A percentile compares a stretch with the other conserved stretches of the same genome.
These are phyloP conservation scores for Drosophila tristis DNA, from an alignment of 1,140 invertebrate genomes.

Conservation along the genomic window DNA sequence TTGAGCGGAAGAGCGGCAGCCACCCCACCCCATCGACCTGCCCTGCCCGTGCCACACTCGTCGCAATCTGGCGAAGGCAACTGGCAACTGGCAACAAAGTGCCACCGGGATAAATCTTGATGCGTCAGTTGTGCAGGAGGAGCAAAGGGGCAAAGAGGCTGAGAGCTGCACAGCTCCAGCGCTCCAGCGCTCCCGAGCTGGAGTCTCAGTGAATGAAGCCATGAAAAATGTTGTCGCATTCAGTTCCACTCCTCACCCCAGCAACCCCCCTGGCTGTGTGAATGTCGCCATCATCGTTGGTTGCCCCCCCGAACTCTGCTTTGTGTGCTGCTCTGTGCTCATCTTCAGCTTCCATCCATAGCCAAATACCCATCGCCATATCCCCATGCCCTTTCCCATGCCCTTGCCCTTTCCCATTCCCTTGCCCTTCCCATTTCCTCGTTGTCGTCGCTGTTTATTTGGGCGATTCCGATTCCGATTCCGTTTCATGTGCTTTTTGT, in stretches of 20 bases:
- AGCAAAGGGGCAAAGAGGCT: not conserved
- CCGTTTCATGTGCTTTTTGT: slow-evolving; percentile 69
- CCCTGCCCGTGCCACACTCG: not conserved
- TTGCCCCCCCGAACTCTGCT: no score
- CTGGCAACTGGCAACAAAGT: slow-evolving; percentile 51
- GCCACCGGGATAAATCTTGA: slow-evolving; percentile 70
- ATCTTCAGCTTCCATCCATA: no score
- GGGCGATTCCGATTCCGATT: slow-evolving; percentile 72
- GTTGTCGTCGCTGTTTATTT: slow-evolving; percentile 70
- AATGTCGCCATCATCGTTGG: slow-evolving; percentile 37
- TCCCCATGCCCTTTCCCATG: not conserved
- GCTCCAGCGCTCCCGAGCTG: no score
- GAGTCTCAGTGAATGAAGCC: slow-evolving; percentile 58
- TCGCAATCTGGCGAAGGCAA: slow-evolving; percentile 22
- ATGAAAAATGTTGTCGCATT: slow-evolving; percentile 75
- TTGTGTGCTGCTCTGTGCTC: no score
- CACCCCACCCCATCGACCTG: not conserved
- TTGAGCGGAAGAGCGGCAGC: slow-evolving; percentile 52
- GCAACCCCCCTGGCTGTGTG: slow-evolving; percentile 20
- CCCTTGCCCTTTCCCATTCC: not conserved
- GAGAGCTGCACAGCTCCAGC: slow-evolving; percentile 10
- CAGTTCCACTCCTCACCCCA: slow-evolving; percentile 14
- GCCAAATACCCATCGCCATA: slow-evolving; percentile 2
- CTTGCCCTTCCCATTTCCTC: slow-evolving; percentile 1
- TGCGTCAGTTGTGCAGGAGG: slow-evolving; percentile 39